Base-by-base conservation (phyloP, 2,888 invertebrate species). In the Tachina grossa region DNA sequence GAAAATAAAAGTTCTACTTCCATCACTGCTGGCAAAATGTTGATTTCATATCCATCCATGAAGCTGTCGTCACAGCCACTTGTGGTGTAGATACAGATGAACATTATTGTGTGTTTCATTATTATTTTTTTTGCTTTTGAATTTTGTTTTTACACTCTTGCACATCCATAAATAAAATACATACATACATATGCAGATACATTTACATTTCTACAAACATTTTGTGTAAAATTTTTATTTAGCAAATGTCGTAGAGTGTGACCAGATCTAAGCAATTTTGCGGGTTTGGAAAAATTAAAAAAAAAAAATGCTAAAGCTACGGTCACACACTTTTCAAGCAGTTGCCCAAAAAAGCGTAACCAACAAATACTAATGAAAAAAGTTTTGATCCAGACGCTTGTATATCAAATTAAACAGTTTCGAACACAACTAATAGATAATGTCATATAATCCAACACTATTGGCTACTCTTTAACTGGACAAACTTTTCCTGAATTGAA, bases 21-120 rank as follows among this genome's bases (percentile, higher is more conserved):
- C 66, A 84, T 59, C 74, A 68, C 66, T 72, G 22, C 74, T 74
- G 72, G 57, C 63, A 76, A 84, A 84, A 75, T 75, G 74, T 79
- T 85, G 83, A 83, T 85, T 71, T 16, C 41, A 68, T 66, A 81
- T 74, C 65, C 71, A 72, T 65, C 57, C 59, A 81, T 51, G 69
- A 78, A 79, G 78, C 85, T 82, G 85, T 82, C 82, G 79, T 83
- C 85, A 80, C 85, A 83, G 79, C 85, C 85, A 85, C 83, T 85
- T 85, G 85, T 72, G 76, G 79, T 85, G 57, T 55, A 82, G 76
- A 80, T 80, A 80, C 69, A 55, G 43, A 55, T 72, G 53, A 77
- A 75, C 19, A 76, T 72, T 68, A 59, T 80, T 71, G 10, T 65
- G 13, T 51, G 3, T 71, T 9, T 43, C 43, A 51, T 53, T 49